Evolutionary conservation across 2,797 vertebrate species (phyloP).

Genomic region (Tapirus indicus): DNA sequence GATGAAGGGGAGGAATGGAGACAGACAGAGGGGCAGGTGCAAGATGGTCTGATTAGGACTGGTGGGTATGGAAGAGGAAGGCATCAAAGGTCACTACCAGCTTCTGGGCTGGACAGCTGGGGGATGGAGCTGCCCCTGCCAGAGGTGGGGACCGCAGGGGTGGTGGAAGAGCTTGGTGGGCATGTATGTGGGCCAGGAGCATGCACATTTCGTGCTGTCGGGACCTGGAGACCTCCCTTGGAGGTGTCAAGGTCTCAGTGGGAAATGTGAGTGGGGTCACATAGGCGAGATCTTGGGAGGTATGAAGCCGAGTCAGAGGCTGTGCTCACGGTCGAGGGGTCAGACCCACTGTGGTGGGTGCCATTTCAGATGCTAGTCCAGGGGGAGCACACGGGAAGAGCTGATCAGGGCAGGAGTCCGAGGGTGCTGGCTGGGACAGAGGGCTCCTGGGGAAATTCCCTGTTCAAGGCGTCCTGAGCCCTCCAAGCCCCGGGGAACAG

Average conservation of each 20-base stretch:
- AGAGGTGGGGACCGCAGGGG: accelerated
- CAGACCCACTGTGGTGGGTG: too few relatives aligned
- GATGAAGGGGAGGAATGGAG: too few relatives aligned
- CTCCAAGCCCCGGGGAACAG: background rate
- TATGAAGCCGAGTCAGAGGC: background rate
- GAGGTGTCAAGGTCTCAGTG: background rate
- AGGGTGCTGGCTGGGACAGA: accelerated
- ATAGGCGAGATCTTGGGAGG: too few relatives aligned
- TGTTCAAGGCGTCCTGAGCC: accelerated
- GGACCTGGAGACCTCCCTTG: background rate
- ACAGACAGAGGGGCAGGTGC: too few relatives aligned
- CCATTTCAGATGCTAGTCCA: background rate
- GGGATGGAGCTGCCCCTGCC: background rate
- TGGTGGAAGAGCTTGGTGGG: background rate
- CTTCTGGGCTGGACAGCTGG: background rate
- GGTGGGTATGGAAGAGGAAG: background rate
- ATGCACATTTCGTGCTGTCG: accelerated
- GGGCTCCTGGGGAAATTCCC: background rate
- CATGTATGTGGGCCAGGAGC: accelerated
- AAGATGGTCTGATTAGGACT: background rate
- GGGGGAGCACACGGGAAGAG: too few relatives aligned
- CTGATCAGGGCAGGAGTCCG: background rate
- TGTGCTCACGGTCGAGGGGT: background rate
- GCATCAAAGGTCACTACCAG: background rate
- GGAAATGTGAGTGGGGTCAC: background rate